These are phyloP conservation scores for Pycnonotus jocosus DNA, from an alignment of 2,113 vertebrate species.

Conservation along the genomic window DNA sequence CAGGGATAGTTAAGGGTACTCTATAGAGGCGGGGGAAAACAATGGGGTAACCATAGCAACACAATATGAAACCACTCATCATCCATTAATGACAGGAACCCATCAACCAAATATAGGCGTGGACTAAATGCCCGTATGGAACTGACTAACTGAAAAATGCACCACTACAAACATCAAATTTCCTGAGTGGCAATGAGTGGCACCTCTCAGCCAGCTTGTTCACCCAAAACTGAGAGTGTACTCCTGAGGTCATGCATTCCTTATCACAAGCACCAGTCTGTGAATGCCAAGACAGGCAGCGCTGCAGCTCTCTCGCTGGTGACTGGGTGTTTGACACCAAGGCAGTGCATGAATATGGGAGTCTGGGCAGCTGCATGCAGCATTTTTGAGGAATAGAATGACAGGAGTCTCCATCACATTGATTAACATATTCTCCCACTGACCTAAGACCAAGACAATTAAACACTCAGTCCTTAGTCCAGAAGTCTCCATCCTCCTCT, in stretches of 20 bases:
- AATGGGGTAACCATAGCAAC: too few relatives aligned
- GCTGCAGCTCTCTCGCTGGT: background rate
- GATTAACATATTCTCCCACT: background rate
- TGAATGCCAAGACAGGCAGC: background rate
- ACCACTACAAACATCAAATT: background rate
- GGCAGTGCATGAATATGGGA: background rate
- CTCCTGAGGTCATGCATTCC: background rate
- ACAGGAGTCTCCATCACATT: rapidly evolving
- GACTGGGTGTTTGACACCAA: background rate
- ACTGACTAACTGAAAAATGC: too few relatives aligned
- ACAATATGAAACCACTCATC: too few relatives aligned
- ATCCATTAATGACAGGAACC: too few relatives aligned
- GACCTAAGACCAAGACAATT: background rate
- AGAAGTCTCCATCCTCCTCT: too few relatives aligned
- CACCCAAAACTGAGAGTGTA: background rate
- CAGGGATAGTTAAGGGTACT: too few relatives aligned
- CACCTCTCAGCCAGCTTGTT: background rate
- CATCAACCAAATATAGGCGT: too few relatives aligned
- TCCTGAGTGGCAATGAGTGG: rapidly evolving
- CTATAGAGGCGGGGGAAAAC: too few relatives aligned
- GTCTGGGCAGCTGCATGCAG: background rate
- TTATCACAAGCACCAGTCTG: rapidly evolving
- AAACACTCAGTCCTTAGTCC: rapidly evolving
- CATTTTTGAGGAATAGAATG: background rate
- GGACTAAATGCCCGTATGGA: too few relatives aligned